Evolutionary conservation across 2,888 invertebrate species (phyloP).

Genomic region (Allacma fusca): DNA sequence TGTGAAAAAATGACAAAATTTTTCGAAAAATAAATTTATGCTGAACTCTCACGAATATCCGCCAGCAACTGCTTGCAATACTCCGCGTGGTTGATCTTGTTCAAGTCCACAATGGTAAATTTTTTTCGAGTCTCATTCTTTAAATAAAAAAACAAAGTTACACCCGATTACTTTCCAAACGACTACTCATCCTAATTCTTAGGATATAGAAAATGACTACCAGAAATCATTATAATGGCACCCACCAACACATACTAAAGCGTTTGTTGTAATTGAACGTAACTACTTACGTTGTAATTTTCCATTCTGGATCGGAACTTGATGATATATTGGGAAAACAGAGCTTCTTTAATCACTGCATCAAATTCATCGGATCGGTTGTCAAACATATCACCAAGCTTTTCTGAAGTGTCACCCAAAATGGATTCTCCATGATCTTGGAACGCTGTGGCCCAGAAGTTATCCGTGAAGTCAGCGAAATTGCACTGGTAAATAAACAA

Average conservation of each 20-base stretch:
- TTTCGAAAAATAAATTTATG: too few species aligned
- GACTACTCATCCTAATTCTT: too few species aligned
- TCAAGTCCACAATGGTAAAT: slow-evolving; percentile 74
- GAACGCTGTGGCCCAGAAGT: slow-evolving; percentile 91
- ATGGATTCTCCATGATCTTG: slow-evolving; percentile 82
- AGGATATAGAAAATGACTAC: too few species aligned
- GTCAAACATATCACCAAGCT: slow-evolving; percentile 74
- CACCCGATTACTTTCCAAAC: slow-evolving; percentile 3
- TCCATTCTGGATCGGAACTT: slow-evolving; percentile 89
- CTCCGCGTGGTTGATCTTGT: slow-evolving; percentile 78
- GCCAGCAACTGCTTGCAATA: slow-evolving; percentile 77
- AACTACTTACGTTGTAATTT: slow-evolving; percentile 81
- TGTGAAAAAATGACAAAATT: too few species aligned
- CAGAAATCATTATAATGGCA: too few species aligned
- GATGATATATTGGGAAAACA: slow-evolving; percentile 82
- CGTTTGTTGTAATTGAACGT: neutral
- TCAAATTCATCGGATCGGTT: slow-evolving; percentile 73
- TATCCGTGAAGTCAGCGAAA: slow-evolving; percentile 85
- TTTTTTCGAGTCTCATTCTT: slow-evolving; percentile 85
- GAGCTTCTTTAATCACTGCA: slow-evolving; percentile 75
- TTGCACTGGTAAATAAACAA: slow-evolving; percentile 72
- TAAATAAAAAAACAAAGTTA: slow-evolving; percentile 39
- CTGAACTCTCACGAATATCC: slow-evolving; percentile 70
- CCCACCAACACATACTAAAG: neutral
- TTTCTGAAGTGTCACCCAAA: slow-evolving; percentile 75